phyloP scores from a whole-genome alignment of 1,140 invertebrate species.

The Planococcus citri region DNA sequence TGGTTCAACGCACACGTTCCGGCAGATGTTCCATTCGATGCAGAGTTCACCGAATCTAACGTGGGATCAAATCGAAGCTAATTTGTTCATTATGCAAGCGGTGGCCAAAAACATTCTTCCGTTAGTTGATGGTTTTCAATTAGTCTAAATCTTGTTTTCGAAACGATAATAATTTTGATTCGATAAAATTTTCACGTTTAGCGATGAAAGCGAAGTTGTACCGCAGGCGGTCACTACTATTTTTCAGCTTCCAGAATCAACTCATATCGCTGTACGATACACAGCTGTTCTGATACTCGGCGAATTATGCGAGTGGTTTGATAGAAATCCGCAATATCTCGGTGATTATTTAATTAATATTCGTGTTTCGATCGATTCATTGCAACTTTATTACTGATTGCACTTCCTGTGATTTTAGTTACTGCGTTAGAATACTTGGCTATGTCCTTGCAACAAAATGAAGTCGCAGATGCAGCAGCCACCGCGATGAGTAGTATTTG shows the following conservation, averaged over 20 bases:
- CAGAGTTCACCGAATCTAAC: constrained; percentile 43
- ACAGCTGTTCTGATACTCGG: constrained; percentile 82
- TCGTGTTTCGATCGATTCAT: too few relatives aligned
- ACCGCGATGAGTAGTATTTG: constrained; percentile 62
- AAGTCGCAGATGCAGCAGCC: constrained; percentile 63
- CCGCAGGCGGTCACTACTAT: constrained; percentile 87
- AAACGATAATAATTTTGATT: not conserved
- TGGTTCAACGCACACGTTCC: constrained; percentile 79
- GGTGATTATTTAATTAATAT: constrained; percentile 33
- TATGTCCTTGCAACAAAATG: constrained; percentile 54
- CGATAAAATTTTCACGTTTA: constrained; percentile 39
- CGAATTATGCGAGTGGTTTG: constrained; percentile 91
- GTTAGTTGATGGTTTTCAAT: constrained; percentile 49
- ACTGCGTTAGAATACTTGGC: constrained; percentile 69
- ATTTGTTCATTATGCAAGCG: constrained; percentile 88
- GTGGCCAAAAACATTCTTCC: constrained; percentile 91
- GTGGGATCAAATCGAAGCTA: constrained; percentile 91
- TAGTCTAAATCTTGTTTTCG: not conserved
- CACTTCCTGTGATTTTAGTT: constrained; percentile 37
- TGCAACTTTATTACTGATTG: constrained; percentile 6
- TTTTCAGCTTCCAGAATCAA: constrained; percentile 64
- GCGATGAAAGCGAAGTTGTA: constrained; percentile 81
- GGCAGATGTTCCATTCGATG: constrained; percentile 72
- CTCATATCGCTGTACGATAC: constrained; percentile 75
- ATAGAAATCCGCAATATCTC: constrained; percentile 66